Evolutionary conservation across 2,797 vertebrate species (phyloP).

Genomic region (Natrix natrix): DNA sequence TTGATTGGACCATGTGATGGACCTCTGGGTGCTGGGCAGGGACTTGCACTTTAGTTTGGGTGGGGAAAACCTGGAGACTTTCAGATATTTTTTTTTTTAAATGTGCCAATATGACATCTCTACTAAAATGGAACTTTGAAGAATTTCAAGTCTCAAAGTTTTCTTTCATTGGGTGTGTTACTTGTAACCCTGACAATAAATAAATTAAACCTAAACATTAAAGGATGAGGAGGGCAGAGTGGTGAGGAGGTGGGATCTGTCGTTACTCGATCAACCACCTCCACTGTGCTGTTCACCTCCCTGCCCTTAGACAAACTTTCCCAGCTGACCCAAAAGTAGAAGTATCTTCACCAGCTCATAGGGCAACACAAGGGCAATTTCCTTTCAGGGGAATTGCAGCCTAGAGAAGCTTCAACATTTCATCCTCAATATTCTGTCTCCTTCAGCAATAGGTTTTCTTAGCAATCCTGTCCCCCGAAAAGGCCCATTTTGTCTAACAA

Average conservation of each 20-base stretch:
- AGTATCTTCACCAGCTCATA: neutral
- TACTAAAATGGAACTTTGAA: no score
- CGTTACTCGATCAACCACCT: neutral
- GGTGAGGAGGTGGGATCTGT: neutral
- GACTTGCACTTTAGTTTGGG: no score
- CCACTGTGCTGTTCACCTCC: neutral
- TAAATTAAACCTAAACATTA: neutral
- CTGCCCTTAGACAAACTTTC: neutral
- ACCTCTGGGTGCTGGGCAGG: no score
- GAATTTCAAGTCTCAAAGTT: no score
- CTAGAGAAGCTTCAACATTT: neutral
- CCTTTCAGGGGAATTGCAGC: neutral
- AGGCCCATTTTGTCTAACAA: neutral
- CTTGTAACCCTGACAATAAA: neutral
- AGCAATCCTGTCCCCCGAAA: neutral
- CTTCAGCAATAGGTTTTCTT: neutral
- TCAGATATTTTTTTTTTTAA: no score
- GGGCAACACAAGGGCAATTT: neutral
- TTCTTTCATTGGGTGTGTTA: no score
- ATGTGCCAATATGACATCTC: no score
- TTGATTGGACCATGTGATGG: no score
- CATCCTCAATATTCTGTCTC: neutral
- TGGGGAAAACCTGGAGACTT: no score
- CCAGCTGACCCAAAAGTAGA: neutral
- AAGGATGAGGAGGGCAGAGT: neutral